Evolutionary conservation across 2,797 vertebrate genomes (phyloP), one percentile per base, ranked within the genome.

Genomic region (Sebastes variabilis): DNA sequence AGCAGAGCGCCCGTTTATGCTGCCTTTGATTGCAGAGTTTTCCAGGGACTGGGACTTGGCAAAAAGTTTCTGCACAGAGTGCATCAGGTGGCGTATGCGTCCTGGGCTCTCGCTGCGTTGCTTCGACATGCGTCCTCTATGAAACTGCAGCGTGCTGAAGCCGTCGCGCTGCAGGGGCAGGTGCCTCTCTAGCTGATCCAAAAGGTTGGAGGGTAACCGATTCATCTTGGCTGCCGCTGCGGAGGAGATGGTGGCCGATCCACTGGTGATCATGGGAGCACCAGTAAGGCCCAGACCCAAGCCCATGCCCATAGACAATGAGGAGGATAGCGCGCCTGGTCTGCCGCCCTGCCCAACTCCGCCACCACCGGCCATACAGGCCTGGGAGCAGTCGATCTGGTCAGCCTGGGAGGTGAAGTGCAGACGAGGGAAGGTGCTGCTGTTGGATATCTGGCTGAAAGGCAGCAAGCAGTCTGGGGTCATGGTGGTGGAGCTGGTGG

Each of bases 111-210:
- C 99, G 0, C 97, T 98, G 14, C 99, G 97, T 86, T 98, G 97
- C 92, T 99, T 96, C 1, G 95, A 92, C 79, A 95, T 94, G 1
- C 95, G 25, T 88, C 95, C 74, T 10, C 98, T 94, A 60, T 99
- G 98, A 88, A 99, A 99, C 93, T 99, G 99, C 65, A 99, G 96
- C 0, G 99, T 99, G 88, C 98, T 99, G 94, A 99, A 99, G 83
- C 99, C 99, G 0, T 99, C 99, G 0, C 97, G 96, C 92, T 99
- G 98, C 84, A 98, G 96, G 1, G 99, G 99, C 80, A 99, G 95
- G 90, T 99, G 98, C 89, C 98, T 97, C 94, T 99, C 99, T 66
- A 99, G 97, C 95, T 99, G 99, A 94, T 99, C 99, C 79, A 99
- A 92, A 79, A 99, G 97, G 92, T 97, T 98, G 86, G 97, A 96